phyloP scores from a whole-genome alignment of 2,113 vertebrate species.

The Puffinus mauretanicus region DNA sequence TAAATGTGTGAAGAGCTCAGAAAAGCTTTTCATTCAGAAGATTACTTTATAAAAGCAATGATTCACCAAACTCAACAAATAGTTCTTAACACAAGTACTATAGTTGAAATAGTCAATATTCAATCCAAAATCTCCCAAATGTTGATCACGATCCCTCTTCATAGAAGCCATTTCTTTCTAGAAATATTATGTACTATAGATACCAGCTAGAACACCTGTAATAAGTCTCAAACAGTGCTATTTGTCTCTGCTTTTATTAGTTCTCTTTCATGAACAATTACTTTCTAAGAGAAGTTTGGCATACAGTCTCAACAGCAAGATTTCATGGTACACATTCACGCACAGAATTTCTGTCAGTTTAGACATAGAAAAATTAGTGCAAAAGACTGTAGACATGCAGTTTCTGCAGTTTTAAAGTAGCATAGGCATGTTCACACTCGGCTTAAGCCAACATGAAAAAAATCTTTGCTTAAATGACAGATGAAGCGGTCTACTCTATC shows the following conservation, averaged over 20 bases:
- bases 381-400: background rate
- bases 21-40: background rate
- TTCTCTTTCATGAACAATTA: background rate
- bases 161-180: background rate
- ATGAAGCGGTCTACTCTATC: background rate
- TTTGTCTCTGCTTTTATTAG: background rate
- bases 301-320: background rate
- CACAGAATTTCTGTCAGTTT: background rate
- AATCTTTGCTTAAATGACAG: background rate
- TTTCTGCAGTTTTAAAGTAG: background rate
- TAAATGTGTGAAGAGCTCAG: background rate
- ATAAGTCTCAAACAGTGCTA: background rate
- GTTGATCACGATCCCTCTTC: background rate
- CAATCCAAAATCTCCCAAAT: background rate
- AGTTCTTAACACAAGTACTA: background rate
- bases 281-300: background rate
- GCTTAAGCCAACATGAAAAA: background rate
- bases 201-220: background rate
- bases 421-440: background rate
- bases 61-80: background rate
- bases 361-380: background rate
- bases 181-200: background rate
- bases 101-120: background rate
- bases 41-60: background rate
- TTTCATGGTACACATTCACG: background rate